phyloP scores from a whole-genome alignment of 1,140 invertebrate species.

The Choristoneura fumiferana region DNA sequence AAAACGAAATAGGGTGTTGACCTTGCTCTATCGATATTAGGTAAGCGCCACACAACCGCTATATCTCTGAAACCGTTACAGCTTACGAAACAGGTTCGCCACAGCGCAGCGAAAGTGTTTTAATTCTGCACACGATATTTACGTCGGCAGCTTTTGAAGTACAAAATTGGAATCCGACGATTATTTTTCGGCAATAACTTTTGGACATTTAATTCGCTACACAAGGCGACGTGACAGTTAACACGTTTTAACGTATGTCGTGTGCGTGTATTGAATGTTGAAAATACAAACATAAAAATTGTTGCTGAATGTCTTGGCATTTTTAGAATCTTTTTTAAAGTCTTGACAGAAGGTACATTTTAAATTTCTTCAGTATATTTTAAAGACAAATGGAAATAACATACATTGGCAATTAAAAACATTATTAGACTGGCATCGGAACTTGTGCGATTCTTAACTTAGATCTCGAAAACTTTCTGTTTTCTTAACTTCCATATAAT shows the following conservation, averaged over 20 bases:
- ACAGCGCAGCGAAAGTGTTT: conserved; percentile 30
- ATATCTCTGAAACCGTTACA: conserved; percentile 18
- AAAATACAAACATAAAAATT: too few species aligned
- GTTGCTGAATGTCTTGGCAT: too few species aligned
- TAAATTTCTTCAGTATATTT: too few species aligned
- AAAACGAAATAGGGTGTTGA: too few species aligned
- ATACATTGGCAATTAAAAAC: too few species aligned
- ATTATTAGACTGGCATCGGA: too few species aligned
- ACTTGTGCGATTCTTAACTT: too few species aligned
- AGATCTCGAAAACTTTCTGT: background rate
- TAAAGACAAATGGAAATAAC: too few species aligned
- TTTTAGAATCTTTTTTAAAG: too few species aligned
- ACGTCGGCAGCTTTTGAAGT: conserved; percentile 8
- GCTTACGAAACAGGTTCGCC: conserved; percentile 27
- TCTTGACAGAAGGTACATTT: too few species aligned
- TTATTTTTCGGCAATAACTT: background rate
- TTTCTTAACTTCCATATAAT: conserved; percentile 11
- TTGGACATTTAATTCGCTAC: background rate
- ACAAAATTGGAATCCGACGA: conserved; percentile 7
- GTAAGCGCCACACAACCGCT: too few species aligned
- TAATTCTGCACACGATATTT: conserved; percentile 19
- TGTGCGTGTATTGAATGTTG: background rate
- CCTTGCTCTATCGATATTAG: too few species aligned
- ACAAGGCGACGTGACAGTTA: background rate
- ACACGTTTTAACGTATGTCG: background rate